These are phyloP conservation scores for Diachasmimorpha longicaudata DNA, from an alignment of 1,140 invertebrate genomes.

Conservation along the genomic window DNA sequence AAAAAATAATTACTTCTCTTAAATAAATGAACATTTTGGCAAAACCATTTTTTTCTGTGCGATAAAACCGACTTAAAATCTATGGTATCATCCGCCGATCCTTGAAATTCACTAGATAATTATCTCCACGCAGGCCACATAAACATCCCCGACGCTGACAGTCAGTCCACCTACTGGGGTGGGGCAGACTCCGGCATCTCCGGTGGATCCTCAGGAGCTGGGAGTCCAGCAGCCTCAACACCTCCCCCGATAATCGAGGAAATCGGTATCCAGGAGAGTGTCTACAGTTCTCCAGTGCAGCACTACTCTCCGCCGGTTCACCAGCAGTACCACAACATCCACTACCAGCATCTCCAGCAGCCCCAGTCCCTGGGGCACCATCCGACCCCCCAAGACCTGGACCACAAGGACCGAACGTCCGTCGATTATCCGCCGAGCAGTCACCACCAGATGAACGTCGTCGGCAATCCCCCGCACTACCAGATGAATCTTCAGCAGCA, in stretches of 20 bases:
- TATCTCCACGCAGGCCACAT: background rate
- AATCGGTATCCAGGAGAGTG: slow-evolving; percentile 47
- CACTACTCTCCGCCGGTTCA: slow-evolving; percentile 15
- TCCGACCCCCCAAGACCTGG: background rate
- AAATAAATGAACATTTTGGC: too few species aligned
- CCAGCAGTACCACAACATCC: slow-evolving; percentile 40
- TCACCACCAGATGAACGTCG: background rate
- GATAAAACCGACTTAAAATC: too few species aligned
- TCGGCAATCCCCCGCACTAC: background rate
- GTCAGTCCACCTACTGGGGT: slow-evolving; percentile 55
- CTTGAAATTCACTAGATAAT: too few species aligned
- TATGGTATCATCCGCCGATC: too few species aligned
- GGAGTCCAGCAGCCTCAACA: slow-evolving; percentile 53
- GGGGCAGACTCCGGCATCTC: slow-evolving; percentile 56
- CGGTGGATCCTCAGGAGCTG: slow-evolving; percentile 54
- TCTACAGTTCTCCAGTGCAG: background rate
- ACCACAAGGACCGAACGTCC: slow-evolving; percentile 31
- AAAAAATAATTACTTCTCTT: too few species aligned
- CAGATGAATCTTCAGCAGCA: slow-evolving; percentile 32
- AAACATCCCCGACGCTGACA: slow-evolving; percentile 44
- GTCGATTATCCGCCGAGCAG: slow-evolving; percentile 12
- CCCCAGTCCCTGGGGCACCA: slow-evolving; percentile 20
- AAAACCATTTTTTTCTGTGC: too few species aligned
- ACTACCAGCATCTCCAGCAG: slow-evolving; percentile 37
- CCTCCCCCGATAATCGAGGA: slow-evolving; percentile 56